These are phyloP conservation scores for Phenganax marumi DNA, from an alignment of 92 coral and sea anemone genomes.

Conservation along the genomic window DNA sequence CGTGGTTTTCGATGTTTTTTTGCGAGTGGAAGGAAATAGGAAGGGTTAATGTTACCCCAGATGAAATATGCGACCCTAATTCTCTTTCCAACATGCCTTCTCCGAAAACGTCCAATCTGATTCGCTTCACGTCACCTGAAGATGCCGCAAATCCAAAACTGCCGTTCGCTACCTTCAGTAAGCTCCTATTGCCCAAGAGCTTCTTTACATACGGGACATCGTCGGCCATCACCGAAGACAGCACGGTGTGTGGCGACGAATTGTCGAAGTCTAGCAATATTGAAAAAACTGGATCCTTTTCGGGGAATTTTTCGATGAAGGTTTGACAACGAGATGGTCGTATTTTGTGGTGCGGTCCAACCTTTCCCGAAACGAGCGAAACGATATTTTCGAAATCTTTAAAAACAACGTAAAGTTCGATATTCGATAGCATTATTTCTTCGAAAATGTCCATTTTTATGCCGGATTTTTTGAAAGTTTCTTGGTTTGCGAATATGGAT, in stretches of 20 bases:
- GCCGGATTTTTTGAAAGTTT: conserved; percentile 68
- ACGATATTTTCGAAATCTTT: conserved; percentile 87
- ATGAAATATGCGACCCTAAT: conserved; percentile 78
- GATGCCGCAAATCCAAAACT: conserved; percentile 94
- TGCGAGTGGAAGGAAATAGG: conserved; percentile 70
- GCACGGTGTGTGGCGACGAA: conserved; percentile 75
- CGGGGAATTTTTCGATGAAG: conserved; percentile 78
- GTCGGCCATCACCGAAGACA: conserved; percentile 74
- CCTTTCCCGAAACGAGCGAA: conserved; percentile 80
- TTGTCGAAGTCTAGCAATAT: conserved; percentile 76
- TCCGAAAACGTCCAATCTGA: conserved; percentile 84
- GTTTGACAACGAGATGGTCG: conserved; percentile 73
- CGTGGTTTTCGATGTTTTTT: conserved; percentile 65
- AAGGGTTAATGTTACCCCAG: conserved; percentile 80
- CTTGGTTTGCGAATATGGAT: conserved; percentile 21
- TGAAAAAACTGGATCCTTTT: conserved; percentile 76
- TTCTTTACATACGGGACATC: conserved; percentile 87
- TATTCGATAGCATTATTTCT: conserved; percentile 64
- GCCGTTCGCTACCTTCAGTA: conserved; percentile 71
- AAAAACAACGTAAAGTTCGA: conserved; percentile 91
- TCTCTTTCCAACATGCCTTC: conserved; percentile 80
- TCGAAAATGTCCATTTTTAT: conserved; percentile 65
- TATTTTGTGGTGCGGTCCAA: conserved; percentile 59
- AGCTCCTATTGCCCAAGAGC: conserved; percentile 72
- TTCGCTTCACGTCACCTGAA: conserved; percentile 82